These are phyloP conservation scores for Thaumatotibia leucotreta DNA, from an alignment of 1,140 invertebrate genomes.

Conservation along the genomic window DNA sequence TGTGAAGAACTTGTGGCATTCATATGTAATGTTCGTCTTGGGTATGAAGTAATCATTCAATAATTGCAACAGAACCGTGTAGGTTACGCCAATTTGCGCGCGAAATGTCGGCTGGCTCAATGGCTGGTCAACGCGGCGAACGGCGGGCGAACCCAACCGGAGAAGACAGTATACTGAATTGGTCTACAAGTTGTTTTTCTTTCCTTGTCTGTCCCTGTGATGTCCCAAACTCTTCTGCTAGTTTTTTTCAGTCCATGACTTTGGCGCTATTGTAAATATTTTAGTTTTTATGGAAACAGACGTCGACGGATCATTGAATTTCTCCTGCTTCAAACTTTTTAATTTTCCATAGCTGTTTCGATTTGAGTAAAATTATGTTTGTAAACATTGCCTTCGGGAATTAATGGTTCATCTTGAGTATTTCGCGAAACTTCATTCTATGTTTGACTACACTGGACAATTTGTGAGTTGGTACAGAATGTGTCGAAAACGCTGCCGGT, in stretches of 20 bases:
- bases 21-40: too few relatives aligned
- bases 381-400: conserved; percentile 15
- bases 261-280: conserved; percentile 20
- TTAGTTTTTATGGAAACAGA: conserved; percentile 20
- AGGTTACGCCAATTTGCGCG: too few relatives aligned
- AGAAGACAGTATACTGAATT: conserved; percentile 21
- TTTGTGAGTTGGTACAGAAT: too few relatives aligned
- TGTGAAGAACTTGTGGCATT: too few relatives aligned
- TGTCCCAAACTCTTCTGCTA: conserved; percentile 21
- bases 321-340: conserved; percentile 20
- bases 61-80: too few relatives aligned
- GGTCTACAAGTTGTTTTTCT: conserved; percentile 19
- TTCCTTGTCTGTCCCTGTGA: conserved; percentile 19
- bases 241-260: conserved; percentile 22
- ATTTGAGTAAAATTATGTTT: conserved; percentile 17
- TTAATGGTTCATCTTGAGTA: conserved; percentile 12
- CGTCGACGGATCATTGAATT: conserved; percentile 2
- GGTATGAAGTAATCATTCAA: too few relatives aligned
- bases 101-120: too few relatives aligned
- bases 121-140: too few relatives aligned
- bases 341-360: conserved; percentile 11
- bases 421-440: conserved; percentile 19
- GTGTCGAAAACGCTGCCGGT: too few relatives aligned
- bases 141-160: too few relatives aligned
- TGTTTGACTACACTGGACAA: conserved; percentile 17